These are phyloP conservation scores for Drosophila vallismaia DNA, from an alignment of 2,888 invertebrate genomes.

Conservation along the genomic window DNA sequence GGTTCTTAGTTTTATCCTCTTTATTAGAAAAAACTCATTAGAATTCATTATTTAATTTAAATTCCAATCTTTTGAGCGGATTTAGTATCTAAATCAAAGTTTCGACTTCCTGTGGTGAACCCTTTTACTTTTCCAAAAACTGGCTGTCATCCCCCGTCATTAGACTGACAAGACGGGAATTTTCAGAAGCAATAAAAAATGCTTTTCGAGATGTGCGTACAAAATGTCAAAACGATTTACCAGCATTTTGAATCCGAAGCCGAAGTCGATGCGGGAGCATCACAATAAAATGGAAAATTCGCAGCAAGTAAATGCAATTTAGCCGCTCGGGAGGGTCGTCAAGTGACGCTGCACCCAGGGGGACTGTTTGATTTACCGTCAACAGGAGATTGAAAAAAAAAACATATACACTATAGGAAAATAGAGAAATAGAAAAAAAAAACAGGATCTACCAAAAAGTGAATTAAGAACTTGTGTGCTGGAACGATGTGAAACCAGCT, in stretches of 20 bases:
- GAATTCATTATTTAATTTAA: slow-evolving; percentile 25
- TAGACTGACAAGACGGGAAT: slow-evolving; percentile 17
- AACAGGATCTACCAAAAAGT: slow-evolving; percentile 64
- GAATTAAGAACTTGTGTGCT: slow-evolving; percentile 78
- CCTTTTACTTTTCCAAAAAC: slow-evolving; percentile 46
- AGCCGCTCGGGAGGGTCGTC: slow-evolving; percentile 55
- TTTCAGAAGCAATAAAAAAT: slow-evolving; percentile 64
- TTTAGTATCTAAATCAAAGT: slow-evolving; percentile 67
- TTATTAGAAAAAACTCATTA: too few species aligned
- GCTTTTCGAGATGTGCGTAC: slow-evolving; percentile 60
- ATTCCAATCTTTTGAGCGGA: slow-evolving; percentile 47
- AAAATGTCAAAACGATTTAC: slow-evolving; percentile 80
- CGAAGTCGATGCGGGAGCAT: slow-evolving; percentile 36
- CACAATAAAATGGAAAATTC: slow-evolving; percentile 60
- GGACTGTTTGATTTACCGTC: slow-evolving; percentile 80
- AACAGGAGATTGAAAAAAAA: slow-evolving; percentile 77
- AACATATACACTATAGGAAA: slow-evolving; percentile 9
- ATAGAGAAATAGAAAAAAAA: slow-evolving; percentile 36
- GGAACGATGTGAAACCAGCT: slow-evolving; percentile 58
- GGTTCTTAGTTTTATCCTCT: too few species aligned
- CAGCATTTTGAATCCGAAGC: slow-evolving; percentile 58
- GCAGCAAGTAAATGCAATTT: slow-evolving; percentile 68
- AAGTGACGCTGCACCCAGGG: slow-evolving; percentile 75
- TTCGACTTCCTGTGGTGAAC: slow-evolving; percentile 58
- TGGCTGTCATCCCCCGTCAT: slow-evolving; percentile 4